These are phyloP conservation scores for Alentia gelatinosa DNA, from an alignment of 2,888 invertebrate genomes.

Conservation along the genomic window DNA sequence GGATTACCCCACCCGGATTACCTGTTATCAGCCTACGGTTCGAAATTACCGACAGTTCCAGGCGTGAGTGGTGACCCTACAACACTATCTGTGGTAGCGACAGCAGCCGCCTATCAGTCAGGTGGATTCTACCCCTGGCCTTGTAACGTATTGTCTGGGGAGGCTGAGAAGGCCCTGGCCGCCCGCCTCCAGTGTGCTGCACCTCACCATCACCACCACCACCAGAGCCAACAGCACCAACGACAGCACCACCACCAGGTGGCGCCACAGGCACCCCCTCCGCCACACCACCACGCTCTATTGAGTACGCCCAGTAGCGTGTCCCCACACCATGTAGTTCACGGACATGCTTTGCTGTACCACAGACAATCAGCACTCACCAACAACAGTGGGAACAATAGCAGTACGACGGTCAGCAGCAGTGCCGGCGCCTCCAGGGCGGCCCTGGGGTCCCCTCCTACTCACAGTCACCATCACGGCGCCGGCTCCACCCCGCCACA, in stretches of 20 bases:
- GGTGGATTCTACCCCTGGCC: constrained; percentile 33
- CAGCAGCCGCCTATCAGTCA: constrained; percentile 13
- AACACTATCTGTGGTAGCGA: neutral
- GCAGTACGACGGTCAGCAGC: neutral
- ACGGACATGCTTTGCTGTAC: neutral
- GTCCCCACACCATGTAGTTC: neutral
- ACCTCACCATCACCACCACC: constrained; percentile 6
- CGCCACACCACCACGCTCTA: neutral
- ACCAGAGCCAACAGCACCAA: neutral
- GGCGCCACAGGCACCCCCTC: neutral
- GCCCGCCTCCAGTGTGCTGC: neutral
- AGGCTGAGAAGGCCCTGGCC: constrained; percentile 21
- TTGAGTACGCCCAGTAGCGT: neutral
- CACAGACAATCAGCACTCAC: constrained; percentile 16
- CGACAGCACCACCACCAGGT: neutral
- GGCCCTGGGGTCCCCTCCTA: neutral
- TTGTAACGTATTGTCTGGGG: neutral
- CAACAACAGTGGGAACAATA: neutral
- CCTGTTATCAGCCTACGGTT: constrained; percentile 1
- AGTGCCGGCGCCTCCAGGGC: neutral
- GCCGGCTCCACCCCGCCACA: neutral
- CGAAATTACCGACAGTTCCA: neutral
- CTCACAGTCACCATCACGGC: neutral
- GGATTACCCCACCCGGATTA: constrained; percentile 10
- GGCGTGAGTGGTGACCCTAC: neutral